A percentile compares a stretch with the other conserved stretches of the same genome.
These are phyloP conservation scores for Synergus itoensis DNA, from an alignment of 2,888 invertebrate species.

Conservation along the genomic window DNA sequence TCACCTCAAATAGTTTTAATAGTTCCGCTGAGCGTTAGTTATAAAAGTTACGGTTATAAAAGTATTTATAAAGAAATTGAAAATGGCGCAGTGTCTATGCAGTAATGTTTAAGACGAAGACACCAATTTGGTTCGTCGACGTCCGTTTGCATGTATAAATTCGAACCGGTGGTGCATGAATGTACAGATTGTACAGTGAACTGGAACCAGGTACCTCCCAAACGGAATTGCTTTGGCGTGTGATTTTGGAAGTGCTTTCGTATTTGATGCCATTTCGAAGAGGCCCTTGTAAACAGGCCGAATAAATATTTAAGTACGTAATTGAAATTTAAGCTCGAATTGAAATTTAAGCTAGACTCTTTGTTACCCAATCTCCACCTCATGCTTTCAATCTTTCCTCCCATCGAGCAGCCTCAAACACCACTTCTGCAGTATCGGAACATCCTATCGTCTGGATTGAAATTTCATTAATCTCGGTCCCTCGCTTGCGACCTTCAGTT, in stretches of 20 bases:
- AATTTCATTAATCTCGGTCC: constrained; percentile 62
- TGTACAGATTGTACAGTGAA: constrained; percentile 58
- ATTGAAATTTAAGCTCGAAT: constrained; percentile 47
- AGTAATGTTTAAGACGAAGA: background rate
- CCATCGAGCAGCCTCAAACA: constrained; percentile 42
- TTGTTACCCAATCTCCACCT: constrained; percentile 40
- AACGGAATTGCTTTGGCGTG: constrained; percentile 49
- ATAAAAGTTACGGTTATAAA: background rate
- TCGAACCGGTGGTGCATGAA: constrained; percentile 53
- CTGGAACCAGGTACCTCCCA: constrained; percentile 51
- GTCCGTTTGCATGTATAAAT: constrained; percentile 57
- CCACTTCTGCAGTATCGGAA: constrained; percentile 42
- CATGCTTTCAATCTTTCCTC: constrained; percentile 29
- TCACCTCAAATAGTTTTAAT: too few relatives aligned
- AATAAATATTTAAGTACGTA: constrained; percentile 14
- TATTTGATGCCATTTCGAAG: constrained; percentile 39
- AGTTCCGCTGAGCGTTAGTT: background rate
- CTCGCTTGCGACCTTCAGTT: constrained; percentile 40
- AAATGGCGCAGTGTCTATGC: constrained; percentile 18
- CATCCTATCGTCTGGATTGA: constrained; percentile 48
- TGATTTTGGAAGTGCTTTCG: constrained; percentile 57
- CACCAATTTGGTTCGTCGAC: constrained; percentile 39
- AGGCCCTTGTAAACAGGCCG: background rate
- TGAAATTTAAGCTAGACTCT: constrained; percentile 45
- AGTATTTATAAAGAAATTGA: background rate